Conservation (phyloP, 2,113 vertebrate species). For the Apaloderma vittatum region DNA sequence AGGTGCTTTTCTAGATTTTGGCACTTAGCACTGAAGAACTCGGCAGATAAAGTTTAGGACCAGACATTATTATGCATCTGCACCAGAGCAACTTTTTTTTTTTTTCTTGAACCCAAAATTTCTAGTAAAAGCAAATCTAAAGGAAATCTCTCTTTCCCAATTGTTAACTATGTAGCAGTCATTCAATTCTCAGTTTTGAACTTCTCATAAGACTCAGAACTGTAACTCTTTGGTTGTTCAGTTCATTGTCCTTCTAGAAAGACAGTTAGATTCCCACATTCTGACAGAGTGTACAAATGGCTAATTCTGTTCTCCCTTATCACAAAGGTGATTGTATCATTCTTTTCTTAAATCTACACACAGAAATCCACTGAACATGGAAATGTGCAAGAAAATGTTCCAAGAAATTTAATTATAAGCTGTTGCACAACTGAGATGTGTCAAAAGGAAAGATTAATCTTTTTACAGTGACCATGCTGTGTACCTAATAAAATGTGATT, state of each 20-base stretch:
- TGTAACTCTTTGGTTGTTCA: background rate
- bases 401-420: background rate
- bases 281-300: background rate
- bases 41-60: background rate
- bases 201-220: background rate
- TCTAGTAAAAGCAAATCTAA: background rate
- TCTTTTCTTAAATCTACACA: background rate
- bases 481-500: background rate
- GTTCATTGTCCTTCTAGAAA: background rate
- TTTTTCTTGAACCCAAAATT: background rate
- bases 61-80: background rate
- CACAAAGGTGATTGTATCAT: background rate
- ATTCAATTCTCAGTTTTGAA: background rate
- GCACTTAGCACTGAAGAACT: background rate
- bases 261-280: background rate
- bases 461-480: background rate
- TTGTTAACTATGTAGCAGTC: background rate
- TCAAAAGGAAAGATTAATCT: background rate
- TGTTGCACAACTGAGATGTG: background rate
- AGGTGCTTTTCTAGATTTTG: background rate
- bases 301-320: background rate
- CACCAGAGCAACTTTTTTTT: background rate
- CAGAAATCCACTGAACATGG: background rate
- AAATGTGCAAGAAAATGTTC: background rate
- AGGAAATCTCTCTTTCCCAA: background rate